A percentile compares a stretch with the other conserved stretches of the same genome.
phyloP scores from a whole-genome alignment of 2,888 invertebrate species.

The Phasia obesa region DNA sequence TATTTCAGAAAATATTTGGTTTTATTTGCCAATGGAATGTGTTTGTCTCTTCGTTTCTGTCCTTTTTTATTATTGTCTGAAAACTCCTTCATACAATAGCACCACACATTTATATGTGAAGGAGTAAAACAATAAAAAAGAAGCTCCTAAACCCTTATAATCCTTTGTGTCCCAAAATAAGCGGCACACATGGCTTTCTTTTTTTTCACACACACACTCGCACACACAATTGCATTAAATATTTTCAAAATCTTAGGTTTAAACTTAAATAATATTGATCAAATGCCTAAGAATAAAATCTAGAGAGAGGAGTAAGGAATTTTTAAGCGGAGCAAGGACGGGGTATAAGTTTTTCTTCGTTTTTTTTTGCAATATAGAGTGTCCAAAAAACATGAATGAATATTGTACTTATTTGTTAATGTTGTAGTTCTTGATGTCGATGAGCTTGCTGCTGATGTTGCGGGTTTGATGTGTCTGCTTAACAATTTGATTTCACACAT shows the following conservation, averaged over 20 bases:
- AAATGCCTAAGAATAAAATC: constrained; percentile 38
- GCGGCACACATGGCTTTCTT: constrained; percentile 42
- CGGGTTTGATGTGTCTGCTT: constrained; percentile 69
- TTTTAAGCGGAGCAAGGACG: constrained; percentile 15
- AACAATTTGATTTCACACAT: constrained; percentile 78
- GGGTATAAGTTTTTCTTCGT: constrained; percentile 13
- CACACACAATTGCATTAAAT: constrained; percentile 4
- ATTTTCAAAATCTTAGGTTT: constrained; percentile 30
- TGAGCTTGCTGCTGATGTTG: constrained; percentile 21
- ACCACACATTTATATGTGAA: constrained; percentile 2
- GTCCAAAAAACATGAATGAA: constrained; percentile 80
- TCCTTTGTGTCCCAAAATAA: constrained; percentile 50
- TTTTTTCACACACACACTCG: constrained; percentile 31
- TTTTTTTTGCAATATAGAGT: constrained; percentile 22
- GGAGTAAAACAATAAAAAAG: constrained; percentile 43
- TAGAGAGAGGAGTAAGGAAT: constrained; percentile 32
- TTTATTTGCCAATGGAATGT: constrained; percentile 24
- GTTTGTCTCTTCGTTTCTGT: background rate
- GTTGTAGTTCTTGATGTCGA: constrained; percentile 6
- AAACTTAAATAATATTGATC: constrained; percentile 44
- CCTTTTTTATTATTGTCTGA: constrained; percentile 51
- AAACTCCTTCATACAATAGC: constrained; percentile 40
- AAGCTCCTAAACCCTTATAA: constrained; percentile 59
- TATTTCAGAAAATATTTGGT: constrained; percentile 46
- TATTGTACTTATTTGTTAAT: constrained; percentile 73